Conservation (phyloP, 2,797 vertebrate species). For the Sparidentex hasta region DNA sequence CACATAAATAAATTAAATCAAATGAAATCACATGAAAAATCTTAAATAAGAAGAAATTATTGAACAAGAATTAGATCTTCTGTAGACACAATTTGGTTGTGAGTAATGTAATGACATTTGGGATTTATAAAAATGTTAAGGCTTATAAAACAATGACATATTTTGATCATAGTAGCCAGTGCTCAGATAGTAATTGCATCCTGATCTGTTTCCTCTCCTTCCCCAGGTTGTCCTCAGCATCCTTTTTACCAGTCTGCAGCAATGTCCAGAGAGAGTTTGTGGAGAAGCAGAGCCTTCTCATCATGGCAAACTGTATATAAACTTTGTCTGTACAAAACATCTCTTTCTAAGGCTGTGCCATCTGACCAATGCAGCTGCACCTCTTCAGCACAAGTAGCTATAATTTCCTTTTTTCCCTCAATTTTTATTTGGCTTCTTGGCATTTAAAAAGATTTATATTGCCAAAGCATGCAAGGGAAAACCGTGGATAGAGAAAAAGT, state of each 20-base stretch:
- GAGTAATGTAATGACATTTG: not conserved
- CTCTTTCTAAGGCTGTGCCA: constrained; percentile 1
- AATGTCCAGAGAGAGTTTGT: constrained; percentile 31
- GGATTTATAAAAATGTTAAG: not conserved
- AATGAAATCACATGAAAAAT: too few species aligned
- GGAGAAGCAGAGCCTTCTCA: constrained; percentile 22
- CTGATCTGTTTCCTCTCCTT: constrained; percentile 31
- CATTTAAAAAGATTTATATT: constrained; percentile 2
- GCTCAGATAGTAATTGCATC: constrained; percentile 30
- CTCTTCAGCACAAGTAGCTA: constrained; percentile 21
- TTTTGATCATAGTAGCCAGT: constrained; percentile 9
- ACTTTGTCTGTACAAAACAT: not conserved
- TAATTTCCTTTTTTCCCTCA: not conserved
- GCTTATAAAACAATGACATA: constrained; percentile 8
- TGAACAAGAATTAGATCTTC: not conserved
- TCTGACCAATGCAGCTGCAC: constrained; percentile 22
- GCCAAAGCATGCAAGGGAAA: not conserved
- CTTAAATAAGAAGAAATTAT: not conserved
- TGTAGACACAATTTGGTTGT: not conserved
- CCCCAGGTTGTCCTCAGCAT: constrained; percentile 4
- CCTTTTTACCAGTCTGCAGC: constrained; percentile 18
- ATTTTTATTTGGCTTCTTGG: constrained; percentile 1
- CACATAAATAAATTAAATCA: too few species aligned
- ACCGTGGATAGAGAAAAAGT: not conserved
- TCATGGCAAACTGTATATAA: not conserved